These are phyloP conservation scores for Acanthurus leucopareius DNA, from an alignment of 2,797 vertebrate species.

Conservation along the genomic window DNA sequence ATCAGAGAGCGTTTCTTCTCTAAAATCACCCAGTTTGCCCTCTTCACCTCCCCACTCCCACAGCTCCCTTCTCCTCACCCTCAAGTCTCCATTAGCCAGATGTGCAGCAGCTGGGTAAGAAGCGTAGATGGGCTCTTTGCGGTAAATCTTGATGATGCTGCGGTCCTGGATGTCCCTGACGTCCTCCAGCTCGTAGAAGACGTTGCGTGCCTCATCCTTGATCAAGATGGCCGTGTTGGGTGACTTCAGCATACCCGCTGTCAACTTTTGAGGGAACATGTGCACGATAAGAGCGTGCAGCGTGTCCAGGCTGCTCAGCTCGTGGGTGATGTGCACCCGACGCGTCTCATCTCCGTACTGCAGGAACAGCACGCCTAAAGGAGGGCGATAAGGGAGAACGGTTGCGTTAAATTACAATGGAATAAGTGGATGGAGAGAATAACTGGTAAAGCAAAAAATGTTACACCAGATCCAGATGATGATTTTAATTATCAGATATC, in stretches of 20 bases:
- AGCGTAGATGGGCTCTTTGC: constrained; percentile 97
- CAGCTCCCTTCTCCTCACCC: constrained; percentile 86
- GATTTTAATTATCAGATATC: constrained; percentile 18
- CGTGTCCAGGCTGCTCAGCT: constrained; percentile 98
- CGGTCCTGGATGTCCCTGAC: constrained; percentile 98
- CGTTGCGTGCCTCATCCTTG: constrained; percentile 97
- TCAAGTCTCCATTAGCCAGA: constrained; percentile 96
- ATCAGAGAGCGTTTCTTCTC: constrained; percentile 32
- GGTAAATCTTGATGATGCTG: constrained; percentile 98
- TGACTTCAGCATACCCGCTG: constrained; percentile 98
- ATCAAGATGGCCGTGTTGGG: constrained; percentile 98
- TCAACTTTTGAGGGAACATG: constrained; percentile 99
- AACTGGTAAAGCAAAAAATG: constrained; percentile 23
- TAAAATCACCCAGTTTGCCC: constrained; percentile 20
- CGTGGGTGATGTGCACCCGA: constrained; percentile 98
- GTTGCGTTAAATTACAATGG: constrained; percentile 7
- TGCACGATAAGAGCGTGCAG: constrained; percentile 97
- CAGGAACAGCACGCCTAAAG: constrained; percentile 95
- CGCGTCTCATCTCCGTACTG: constrained; percentile 98
- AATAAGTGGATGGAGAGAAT: constrained; percentile 20
- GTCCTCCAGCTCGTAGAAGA: constrained; percentile 99
- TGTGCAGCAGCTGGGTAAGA: constrained; percentile 94
- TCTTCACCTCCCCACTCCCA: constrained; percentile 5
- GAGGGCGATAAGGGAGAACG: constrained; percentile 2
- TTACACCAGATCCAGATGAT: not conserved